Base-by-base conservation (phyloP, 2,888 invertebrate genomes). In the Idaea straminata region DNA sequence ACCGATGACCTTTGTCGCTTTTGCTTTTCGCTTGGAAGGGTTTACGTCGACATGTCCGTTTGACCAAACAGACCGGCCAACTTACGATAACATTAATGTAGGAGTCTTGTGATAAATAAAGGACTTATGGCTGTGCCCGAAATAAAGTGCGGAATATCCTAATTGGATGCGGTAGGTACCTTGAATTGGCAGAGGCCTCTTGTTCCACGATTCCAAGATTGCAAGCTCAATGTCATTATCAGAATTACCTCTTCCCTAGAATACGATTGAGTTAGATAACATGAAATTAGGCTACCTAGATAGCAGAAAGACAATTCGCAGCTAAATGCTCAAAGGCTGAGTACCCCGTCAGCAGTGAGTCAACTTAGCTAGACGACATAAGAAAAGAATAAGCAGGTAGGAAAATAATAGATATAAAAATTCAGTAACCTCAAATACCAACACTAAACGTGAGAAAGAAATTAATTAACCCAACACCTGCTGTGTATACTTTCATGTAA, bases 1-100 rank as follows among this genome's bases (percentile, higher is more conserved):
- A 80, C 81, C 35, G 76, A 77, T 82, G 81, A 82, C 81, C 81
- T 79, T 77, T 75, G 64, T 69, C 69, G 65, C 67, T 71, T 66
- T 76, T 66, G 65, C 63, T 47, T 47, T 47, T 47, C 47, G 13
- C 47, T 47, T 13, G 47, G 5, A 13, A 47, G 10, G 47, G 47
- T 47, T 13, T 47, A 47, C 47, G 47, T 47, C 47, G 47, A 47
- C 13, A 7, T 47, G 6, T 13, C 10, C 47, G 10, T 13, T 36
- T 36, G 36, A 36, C 6, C 6, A 5, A 36, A 36, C 1, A 36
- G 36, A 36, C 47, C 7, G 47, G 10, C 13, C 47, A 47, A 13
- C 10, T 7, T 47, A 47, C 47, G 13, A 13, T 13, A 10, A 7
- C 47, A 13, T 13, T 47, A 6, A 47, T 13, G 13, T 13, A 47